These are phyloP conservation scores for Orthonychiurus folsomi DNA, from an alignment of 2,888 invertebrate species.

Conservation along the genomic window DNA sequence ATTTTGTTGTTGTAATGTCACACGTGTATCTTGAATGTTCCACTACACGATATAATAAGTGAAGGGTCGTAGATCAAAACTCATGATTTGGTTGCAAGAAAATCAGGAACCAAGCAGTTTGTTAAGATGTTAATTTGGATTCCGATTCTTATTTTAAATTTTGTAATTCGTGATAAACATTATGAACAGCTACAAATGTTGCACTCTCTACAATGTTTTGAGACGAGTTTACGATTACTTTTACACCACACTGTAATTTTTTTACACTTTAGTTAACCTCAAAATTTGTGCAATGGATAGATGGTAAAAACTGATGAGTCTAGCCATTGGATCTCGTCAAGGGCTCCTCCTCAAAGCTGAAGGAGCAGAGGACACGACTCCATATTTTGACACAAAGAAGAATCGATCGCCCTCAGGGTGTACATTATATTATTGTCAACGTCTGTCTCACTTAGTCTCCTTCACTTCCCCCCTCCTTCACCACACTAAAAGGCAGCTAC, in stretches of 20 bases:
- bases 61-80: too few relatives aligned
- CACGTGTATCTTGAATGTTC: too few relatives aligned
- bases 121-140: too few relatives aligned
- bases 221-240: not conserved
- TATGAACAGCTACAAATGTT: too few relatives aligned
- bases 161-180: not conserved
- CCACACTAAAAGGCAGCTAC: too few relatives aligned
- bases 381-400: not conserved
- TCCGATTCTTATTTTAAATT: too few relatives aligned
- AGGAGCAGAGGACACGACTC: not conserved
- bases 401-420: not conserved
- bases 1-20: too few relatives aligned
- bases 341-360: not conserved
- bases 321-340: too few relatives aligned
- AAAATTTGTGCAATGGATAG: not conserved
- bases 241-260: not conserved
- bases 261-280: not conserved
- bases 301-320: not conserved
- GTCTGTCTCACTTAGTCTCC: not conserved
- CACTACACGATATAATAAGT: too few relatives aligned
- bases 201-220: not conserved
- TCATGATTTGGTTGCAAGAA: too few relatives aligned
- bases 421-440: conserved; percentile 1
- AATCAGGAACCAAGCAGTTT: too few relatives aligned
- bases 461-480: not conserved